Evolutionary conservation across 2,888 invertebrate genomes (phyloP).

Genomic region (Caprella mutica): DNA sequence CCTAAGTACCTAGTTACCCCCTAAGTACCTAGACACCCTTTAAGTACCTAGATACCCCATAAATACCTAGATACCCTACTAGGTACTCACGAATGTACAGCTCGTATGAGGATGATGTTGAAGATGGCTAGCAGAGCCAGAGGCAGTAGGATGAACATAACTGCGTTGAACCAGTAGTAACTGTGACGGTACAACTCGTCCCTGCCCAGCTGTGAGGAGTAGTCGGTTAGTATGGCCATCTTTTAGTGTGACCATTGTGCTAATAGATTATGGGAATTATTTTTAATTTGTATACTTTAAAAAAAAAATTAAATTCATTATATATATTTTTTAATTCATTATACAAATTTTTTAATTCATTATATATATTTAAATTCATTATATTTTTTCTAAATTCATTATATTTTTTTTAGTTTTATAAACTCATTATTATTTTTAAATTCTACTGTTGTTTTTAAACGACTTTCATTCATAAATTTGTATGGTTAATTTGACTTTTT

Average conservation of each 20-base stretch:
- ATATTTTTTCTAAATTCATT: background rate
- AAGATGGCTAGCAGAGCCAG: constrained; percentile 56
- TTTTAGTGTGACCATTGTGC: too few relatives aligned
- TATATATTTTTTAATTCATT: background rate
- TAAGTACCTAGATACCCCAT: background rate
- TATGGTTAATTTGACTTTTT: background rate
- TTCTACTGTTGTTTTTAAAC: background rate
- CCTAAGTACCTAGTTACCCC: too few relatives aligned
- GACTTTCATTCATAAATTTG: background rate
- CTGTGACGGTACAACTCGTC: constrained; percentile 48
- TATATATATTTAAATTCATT: background rate
- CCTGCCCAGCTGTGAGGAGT: constrained; percentile 42
- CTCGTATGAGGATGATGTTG: constrained; percentile 57
- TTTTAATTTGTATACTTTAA: constrained; percentile 12
- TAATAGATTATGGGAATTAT: too few relatives aligned
- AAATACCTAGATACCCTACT: background rate
- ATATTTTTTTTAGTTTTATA: background rate
- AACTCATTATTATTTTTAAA: background rate
- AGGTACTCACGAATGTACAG: constrained; percentile 48
- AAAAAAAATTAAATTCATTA: background rate
- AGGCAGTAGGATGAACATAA: constrained; percentile 56
- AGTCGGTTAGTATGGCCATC: too few relatives aligned
- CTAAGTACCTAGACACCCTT: background rate
- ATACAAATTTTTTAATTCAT: background rate
- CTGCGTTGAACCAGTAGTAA: constrained; percentile 54